phyloP scores from a whole-genome alignment of 1,140 invertebrate species.

The Drosophila triauraria region DNA sequence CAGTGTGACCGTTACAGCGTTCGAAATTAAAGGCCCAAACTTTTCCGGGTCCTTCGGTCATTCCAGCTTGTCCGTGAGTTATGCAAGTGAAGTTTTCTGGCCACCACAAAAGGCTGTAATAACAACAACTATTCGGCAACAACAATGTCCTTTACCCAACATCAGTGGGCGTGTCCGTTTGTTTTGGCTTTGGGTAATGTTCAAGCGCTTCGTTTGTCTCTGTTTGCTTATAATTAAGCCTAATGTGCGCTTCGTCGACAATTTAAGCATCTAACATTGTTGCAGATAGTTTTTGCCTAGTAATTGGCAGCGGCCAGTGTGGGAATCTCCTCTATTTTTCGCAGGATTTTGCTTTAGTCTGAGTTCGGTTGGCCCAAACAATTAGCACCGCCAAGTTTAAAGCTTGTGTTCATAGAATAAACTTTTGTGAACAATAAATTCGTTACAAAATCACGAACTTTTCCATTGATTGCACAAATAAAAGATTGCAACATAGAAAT shows the following conservation, averaged over 20 bases:
- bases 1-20: constrained; percentile 40
- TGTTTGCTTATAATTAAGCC: constrained; percentile 66
- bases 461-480: background rate
- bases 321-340: constrained; percentile 19
- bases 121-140: constrained; percentile 39
- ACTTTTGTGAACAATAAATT: background rate
- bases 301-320: constrained; percentile 32
- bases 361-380: constrained; percentile 10
- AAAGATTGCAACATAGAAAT: background rate
- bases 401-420: constrained; percentile 10
- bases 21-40: constrained; percentile 51
- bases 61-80: constrained; percentile 38
- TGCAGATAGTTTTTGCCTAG: constrained; percentile 57
- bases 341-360: constrained; percentile 29
- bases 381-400: constrained; percentile 24
- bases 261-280: constrained; percentile 55
- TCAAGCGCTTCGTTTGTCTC: constrained; percentile 35
- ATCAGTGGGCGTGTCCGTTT: constrained; percentile 25
- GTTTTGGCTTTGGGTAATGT: constrained; percentile 31
- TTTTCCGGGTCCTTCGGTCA: constrained; percentile 42
- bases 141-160: constrained; percentile 21
- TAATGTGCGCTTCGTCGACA: constrained; percentile 51
- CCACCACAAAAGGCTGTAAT: constrained; percentile 36
- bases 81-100: constrained; percentile 59
- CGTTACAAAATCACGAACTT: background rate